These are phyloP conservation scores for Lophura nycthemera DNA, from an alignment of 2,113 vertebrate species.

Conservation along the genomic window DNA sequence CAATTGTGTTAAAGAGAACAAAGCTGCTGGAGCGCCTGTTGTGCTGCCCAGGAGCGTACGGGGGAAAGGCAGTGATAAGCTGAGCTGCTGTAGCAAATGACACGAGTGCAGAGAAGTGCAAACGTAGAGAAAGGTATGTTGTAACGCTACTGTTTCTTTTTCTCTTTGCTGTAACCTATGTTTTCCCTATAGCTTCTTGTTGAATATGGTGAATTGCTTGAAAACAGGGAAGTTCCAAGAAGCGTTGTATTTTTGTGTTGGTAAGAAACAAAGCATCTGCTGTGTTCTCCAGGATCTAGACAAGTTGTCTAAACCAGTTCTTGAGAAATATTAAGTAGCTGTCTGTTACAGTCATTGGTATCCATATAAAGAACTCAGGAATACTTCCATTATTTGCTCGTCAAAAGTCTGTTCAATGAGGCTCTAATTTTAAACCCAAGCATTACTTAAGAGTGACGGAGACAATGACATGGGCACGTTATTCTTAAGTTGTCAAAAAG, in stretches of 20 bases:
- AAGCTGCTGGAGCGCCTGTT: background rate
- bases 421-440: background rate
- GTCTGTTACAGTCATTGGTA: constrained; percentile 5
- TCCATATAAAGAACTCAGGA: background rate
- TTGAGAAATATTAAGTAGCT: constrained; percentile 30
- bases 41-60: background rate
- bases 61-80: background rate
- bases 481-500: constrained; percentile 48
- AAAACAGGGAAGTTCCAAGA: background rate
- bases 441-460: background rate
- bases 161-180: background rate
- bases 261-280: background rate
- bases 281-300: background rate
- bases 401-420: background rate
- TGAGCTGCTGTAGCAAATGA: constrained; percentile 16
- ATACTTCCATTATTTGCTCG: constrained; percentile 25
- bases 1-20: background rate
- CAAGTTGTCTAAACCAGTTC: constrained; percentile 11
- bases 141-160: background rate
- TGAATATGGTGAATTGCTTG: background rate
- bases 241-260: background rate
- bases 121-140: constrained; percentile 65
- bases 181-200: background rate
- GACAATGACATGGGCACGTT: background rate
- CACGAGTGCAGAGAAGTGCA: constrained; percentile 38